Base-by-base conservation (phyloP, 2,797 vertebrate genomes). In the Pseudomugil tenellus region DNA sequence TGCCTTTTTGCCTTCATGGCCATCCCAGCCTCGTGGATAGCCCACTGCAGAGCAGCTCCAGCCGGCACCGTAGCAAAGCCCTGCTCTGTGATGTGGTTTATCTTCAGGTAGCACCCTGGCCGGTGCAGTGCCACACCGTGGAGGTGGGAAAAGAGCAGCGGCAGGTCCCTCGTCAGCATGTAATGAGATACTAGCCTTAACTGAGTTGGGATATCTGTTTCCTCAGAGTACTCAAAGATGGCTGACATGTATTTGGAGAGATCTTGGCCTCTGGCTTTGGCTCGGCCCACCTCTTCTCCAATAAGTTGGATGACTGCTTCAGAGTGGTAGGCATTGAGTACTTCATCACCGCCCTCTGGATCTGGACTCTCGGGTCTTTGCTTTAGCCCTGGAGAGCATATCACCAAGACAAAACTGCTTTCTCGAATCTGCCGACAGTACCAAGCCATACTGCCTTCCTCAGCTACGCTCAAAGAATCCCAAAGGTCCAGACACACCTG, bases 401-500 rank as follows among this genome's bases (percentile, higher is more conserved):
- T 66, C 57, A 94, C 91, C 69, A 95, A 69, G 43, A 95, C 83
- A 57, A 93, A 95, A 85, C 94, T 91, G 6, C 92, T 84, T 26
- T 95, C 91, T 32, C 60, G 79, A 63, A 95, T 87, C 61, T 81
- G 86, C 17, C 79, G 91, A 76, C 88, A 92, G 72, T 93, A 56
- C 94, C 94, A 95, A 39, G 81, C 74, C 76, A 94, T 63, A 19
- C 60, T 34, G 21, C 94, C 94, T 32, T 94, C 93, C 70, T 90
- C 84, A 19, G 89, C 87, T 21, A 95, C 37, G 4, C 76, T 74
- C 56, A 95, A 81, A 53, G 89, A 85, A 41, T 95, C 93, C 94
- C 94, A 95, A 48, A 94, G 65, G 77, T 95, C 94, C 80, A 95
- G 79, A 77, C 71, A 81, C 54, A 95, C 94, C 94, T 95, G 54